Evolutionary conservation across 2,888 invertebrate genomes (phyloP).

Genomic region (Erannis defoliaria): DNA sequence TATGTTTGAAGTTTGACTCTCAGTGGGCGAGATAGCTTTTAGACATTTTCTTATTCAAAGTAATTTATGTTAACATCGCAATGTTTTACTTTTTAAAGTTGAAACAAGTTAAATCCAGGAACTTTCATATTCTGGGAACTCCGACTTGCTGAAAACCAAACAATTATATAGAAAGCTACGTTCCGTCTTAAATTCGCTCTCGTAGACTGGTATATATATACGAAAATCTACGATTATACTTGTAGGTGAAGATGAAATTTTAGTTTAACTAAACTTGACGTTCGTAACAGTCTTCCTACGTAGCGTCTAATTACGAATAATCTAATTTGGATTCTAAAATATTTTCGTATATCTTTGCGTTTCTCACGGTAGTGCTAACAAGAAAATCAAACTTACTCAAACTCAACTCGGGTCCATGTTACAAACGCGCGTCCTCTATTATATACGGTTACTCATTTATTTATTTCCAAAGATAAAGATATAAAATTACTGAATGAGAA

Average conservation of each 20-base stretch:
- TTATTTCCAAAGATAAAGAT: too few species aligned
- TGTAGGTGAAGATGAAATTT: not conserved
- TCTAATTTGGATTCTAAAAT: too few species aligned
- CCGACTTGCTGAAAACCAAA: not conserved
- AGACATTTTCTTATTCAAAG: constrained; percentile 6
- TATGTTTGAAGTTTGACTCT: constrained; percentile 2
- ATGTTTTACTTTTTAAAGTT: constrained; percentile 11
- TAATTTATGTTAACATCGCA: constrained; percentile 16
- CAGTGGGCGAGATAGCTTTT: constrained; percentile 1
- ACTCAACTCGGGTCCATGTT: too few species aligned
- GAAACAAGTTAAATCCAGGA: constrained; percentile 6
- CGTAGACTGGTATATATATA: not conserved
- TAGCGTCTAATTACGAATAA: too few species aligned
- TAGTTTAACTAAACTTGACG: not conserved
- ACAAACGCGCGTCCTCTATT: too few species aligned
- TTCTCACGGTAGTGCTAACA: too few species aligned
- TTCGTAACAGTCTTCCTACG: too few species aligned
- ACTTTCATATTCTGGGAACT: constrained; percentile 1
- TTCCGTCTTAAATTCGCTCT: not conserved
- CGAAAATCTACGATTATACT: not conserved
- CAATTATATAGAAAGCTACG: not conserved
- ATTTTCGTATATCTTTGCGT: too few species aligned
- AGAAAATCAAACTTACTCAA: too few species aligned
- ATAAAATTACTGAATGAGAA: too few species aligned
- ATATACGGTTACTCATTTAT: too few species aligned